Conservation (phyloP, 1,140 invertebrate genomes). For the Philopotamus ludificatus region DNA sequence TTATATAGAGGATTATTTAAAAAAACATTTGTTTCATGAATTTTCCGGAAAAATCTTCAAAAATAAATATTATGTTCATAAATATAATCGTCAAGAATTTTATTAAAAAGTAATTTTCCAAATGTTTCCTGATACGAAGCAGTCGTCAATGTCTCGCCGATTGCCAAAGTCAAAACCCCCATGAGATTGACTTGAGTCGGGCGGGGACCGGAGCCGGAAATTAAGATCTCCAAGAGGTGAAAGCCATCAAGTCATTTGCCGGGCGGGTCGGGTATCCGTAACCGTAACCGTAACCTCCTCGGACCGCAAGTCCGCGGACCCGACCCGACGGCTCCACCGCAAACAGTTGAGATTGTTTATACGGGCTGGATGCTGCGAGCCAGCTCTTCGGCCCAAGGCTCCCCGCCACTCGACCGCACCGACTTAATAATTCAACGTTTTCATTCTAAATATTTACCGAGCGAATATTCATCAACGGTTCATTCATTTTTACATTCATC, state of each 20-base stretch:
- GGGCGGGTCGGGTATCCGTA: neutral
- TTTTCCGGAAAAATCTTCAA: too few relatives aligned
- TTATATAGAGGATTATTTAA: too few relatives aligned
- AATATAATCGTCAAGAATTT: neutral
- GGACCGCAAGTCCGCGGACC: neutral
- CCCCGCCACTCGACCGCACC: slow-evolving; percentile 1
- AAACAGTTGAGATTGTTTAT: neutral
- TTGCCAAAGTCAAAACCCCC: too few relatives aligned
- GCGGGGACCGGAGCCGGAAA: neutral
- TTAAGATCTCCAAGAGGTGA: neutral
- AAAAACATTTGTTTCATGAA: too few relatives aligned
- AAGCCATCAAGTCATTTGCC: neutral
- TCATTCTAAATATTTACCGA: slow-evolving; percentile 1
- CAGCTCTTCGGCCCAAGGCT: neutral
- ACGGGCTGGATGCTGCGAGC: neutral
- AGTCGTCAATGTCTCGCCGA: too few relatives aligned
- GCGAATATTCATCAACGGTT: slow-evolving; percentile 1
- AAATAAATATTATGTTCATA: too few relatives aligned
- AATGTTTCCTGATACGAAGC: too few relatives aligned
- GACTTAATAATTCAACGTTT: slow-evolving; percentile 2
- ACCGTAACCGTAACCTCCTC: neutral
- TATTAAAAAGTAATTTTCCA: neutral
- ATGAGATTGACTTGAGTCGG: too few relatives aligned
- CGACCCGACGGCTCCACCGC: neutral
- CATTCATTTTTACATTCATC: too few relatives aligned